phyloP scores from a whole-genome alignment of 64 coral and sea anemone genomes.

The Pachyseris speciosa region DNA sequence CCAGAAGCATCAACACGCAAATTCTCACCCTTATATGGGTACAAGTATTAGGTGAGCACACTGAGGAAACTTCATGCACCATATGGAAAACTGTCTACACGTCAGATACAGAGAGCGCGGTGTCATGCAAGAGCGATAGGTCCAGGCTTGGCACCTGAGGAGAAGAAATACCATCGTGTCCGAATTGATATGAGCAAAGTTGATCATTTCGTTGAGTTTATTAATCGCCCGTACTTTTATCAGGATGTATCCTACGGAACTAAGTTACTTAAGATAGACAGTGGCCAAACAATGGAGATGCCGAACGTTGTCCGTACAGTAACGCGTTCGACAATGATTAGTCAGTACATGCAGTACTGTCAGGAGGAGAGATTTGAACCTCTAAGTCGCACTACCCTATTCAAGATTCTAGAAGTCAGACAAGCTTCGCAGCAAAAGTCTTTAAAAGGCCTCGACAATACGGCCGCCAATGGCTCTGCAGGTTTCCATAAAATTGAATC shows the following conservation, averaged over 20 bases:
- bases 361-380: slow-evolving; percentile 35
- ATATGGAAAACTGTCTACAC: slow-evolving; percentile 34
- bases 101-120: slow-evolving; percentile 27
- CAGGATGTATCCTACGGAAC: slow-evolving; percentile 47
- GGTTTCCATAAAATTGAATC: slow-evolving; percentile 24
- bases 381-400: slow-evolving; percentile 54
- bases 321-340: slow-evolving; percentile 10
- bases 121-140: slow-evolving; percentile 16
- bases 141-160: not conserved
- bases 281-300: slow-evolving; percentile 38
- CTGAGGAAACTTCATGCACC: slow-evolving; percentile 6
- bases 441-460: slow-evolving; percentile 58
- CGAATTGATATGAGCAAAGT: slow-evolving; percentile 37
- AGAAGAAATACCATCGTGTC: slow-evolving; percentile 8
- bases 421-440: slow-evolving; percentile 64
- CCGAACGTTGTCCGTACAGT: slow-evolving; percentile 29
- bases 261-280: slow-evolving; percentile 27
- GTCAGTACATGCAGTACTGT: slow-evolving; percentile 40
- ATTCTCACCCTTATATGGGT: slow-evolving; percentile 29
- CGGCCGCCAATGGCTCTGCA: slow-evolving; percentile 55
- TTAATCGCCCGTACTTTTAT: slow-evolving; percentile 51
- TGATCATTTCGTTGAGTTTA: no score
- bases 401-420: slow-evolving; percentile 57
- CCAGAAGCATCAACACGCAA: slow-evolving; percentile 10
- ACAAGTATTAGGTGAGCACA: slow-evolving; percentile 14